A percentile compares a stretch with the other conserved stretches of the same genome.
Conservation (phyloP, 2,113 vertebrate species). For the Myrmecophaga tridactyla region DNA sequence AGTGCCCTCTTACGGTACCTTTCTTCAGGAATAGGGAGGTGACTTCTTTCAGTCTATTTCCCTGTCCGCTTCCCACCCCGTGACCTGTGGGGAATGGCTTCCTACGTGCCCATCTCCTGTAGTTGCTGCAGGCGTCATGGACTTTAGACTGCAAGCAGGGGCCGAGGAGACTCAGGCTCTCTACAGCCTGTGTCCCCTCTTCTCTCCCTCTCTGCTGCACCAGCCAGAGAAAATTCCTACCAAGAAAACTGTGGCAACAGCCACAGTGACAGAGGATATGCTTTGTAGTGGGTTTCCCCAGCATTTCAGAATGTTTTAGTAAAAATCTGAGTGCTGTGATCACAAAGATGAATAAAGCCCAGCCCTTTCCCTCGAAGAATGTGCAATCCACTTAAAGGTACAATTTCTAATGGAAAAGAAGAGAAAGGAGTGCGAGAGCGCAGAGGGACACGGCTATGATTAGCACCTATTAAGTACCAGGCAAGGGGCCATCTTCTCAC, state of each 20-base stretch:
- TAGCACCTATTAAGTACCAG: background rate
- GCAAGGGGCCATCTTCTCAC: background rate
- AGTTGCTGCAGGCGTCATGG: background rate
- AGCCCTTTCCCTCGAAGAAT: background rate
- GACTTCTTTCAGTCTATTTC: background rate
- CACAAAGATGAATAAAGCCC: background rate
- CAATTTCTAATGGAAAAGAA: background rate
- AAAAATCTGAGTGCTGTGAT: background rate
- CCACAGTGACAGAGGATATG: background rate
- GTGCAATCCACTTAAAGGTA: background rate
- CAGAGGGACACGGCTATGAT: background rate
- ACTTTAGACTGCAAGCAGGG: background rate
- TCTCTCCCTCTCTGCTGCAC: background rate
- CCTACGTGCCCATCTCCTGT: background rate
- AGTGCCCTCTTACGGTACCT: background rate
- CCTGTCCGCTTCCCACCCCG: background rate
- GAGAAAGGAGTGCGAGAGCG: background rate
- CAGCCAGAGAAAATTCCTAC: background rate
- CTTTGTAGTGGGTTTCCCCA: background rate
- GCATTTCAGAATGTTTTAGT: background rate
- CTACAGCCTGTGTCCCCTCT: accelerated
- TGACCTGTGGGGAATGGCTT: background rate
- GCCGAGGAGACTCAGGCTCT: background rate
- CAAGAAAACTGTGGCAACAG: background rate
- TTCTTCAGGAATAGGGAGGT: background rate